phyloP scores from a whole-genome alignment of 1,140 invertebrate genomes.

The Aphis craccivora region DNA sequence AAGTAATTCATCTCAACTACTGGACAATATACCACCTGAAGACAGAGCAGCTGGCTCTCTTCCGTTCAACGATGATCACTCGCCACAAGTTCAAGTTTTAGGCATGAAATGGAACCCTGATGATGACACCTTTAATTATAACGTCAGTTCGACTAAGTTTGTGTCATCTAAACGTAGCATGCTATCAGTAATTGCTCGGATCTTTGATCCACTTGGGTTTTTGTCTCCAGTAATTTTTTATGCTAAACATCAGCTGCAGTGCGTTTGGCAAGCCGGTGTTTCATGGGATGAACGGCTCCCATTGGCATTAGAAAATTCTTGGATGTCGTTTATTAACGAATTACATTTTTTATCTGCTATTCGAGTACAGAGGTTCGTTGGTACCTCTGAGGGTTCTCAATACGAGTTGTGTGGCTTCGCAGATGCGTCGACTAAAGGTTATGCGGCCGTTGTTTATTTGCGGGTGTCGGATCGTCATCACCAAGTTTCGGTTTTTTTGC shows the following conservation, averaged over 20 bases:
- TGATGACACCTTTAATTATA: background rate
- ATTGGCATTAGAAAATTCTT: background rate
- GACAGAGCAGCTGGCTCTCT: background rate
- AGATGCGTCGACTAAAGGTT: constrained; percentile 62
- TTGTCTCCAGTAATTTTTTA: background rate
- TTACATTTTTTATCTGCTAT: background rate
- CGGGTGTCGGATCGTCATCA: background rate
- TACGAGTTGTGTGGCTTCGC: constrained; percentile 63
- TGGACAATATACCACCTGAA: background rate
- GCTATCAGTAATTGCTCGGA: constrained; percentile 57
- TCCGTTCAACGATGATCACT: background rate
- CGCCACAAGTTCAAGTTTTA: background rate
- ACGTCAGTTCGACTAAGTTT: background rate
- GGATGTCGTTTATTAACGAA: background rate
- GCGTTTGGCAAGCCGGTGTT: background rate
- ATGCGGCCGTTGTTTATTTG: constrained; percentile 62
- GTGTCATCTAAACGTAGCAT: constrained; percentile 55
- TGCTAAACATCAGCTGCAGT: background rate
- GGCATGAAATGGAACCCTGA: background rate
- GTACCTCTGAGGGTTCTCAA: background rate
- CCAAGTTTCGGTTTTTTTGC: constrained; percentile 52
- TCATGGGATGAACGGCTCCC: background rate
- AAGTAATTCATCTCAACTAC: background rate
- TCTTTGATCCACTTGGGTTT: constrained; percentile 63
- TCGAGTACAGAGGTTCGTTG: background rate